Base-by-base conservation (phyloP, 2,888 invertebrate genomes). In the Orthosia gracilis region DNA sequence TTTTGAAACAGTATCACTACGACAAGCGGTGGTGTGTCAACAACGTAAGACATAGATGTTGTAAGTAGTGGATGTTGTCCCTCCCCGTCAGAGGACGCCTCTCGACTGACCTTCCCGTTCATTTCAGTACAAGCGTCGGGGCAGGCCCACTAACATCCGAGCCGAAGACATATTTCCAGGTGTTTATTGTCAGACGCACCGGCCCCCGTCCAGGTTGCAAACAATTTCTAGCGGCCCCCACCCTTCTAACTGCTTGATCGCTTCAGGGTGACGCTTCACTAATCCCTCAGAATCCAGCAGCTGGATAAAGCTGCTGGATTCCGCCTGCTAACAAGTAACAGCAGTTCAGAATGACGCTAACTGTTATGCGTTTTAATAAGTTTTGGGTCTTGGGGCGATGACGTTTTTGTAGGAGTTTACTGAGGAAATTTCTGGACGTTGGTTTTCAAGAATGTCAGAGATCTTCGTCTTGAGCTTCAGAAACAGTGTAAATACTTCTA, bases 41-140 rank as follows among this genome's bases (percentile, higher is more conserved):
- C 63, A n/a, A 13, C 49, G 40, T 26, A 7, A 74, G 73, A 78
- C 72, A 70, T 87, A 76, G 70, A 78, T 86, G 82, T 87, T 83
- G 87, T 87, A 82, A 82, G 59, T 86, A 86, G 87, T 86, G 84
- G 87, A 85, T 90, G 86, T 89, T 81, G 83, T 84, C 69, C 80
- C 83, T 82, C 72, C 76, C 80, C 84, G 72, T 68, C 72, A 68
- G 64, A 58, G 68, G 73, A 54, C 69, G 81, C 68, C 80, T 73
- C 61, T 75, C 69, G 78, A 91, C 89, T 93, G 90, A 93, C 90
- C 87, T 87, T 85, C 87, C 92, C 92, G 87, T 96, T 96, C 95
- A 94, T 96, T 96, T 95, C 96, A 96, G 96, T 96, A 92, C 93
- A 95, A 95, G 96, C 96, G 87, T 95, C 95, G 90, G 96, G 96